phyloP scores from a whole-genome alignment of 2,888 invertebrate genomes.

The Synergus laeviventris region DNA sequence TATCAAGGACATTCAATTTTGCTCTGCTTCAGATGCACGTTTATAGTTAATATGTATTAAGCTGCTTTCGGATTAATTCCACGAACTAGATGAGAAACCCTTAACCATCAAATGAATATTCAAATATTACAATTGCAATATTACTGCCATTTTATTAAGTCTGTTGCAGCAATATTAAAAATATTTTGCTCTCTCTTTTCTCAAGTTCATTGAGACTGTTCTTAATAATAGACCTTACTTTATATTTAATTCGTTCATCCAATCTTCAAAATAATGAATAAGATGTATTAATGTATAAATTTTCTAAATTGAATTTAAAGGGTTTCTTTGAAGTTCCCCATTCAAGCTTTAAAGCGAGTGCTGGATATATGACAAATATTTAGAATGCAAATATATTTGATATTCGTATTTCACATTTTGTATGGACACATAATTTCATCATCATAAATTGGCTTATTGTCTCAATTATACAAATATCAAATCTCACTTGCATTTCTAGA shows the following conservation, averaged over 20 bases:
- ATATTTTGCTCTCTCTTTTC: too few species aligned
- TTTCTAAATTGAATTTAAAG: conserved; percentile 9
- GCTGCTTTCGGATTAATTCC: conserved; percentile 28
- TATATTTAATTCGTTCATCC: neutral
- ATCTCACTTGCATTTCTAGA: neutral
- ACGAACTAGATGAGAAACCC: conserved; percentile 34
- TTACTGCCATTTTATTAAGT: neutral
- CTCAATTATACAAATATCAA: neutral
- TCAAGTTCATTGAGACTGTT: too few species aligned
- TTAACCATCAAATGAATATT: neutral
- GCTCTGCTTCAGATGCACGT: conserved; percentile 37
- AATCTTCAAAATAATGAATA: neutral
- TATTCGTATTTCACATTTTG: conserved; percentile 4
- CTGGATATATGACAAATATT: conserved; percentile 16
- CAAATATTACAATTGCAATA: neutral
- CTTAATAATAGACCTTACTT: too few species aligned
- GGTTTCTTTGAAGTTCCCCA: conserved; percentile 33
- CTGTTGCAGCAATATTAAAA: too few species aligned
- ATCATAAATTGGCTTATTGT: neutral
- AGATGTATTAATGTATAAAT: neutral
- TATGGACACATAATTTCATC: neutral
- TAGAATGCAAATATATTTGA: conserved; percentile 25
- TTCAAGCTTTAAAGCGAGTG: conserved; percentile 10
- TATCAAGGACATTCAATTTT: conserved; percentile 19
- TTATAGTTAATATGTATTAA: conserved; percentile 25